Evolutionary conservation across 2,888 invertebrate species (phyloP).

Genomic region (Stenodera caucasica): DNA sequence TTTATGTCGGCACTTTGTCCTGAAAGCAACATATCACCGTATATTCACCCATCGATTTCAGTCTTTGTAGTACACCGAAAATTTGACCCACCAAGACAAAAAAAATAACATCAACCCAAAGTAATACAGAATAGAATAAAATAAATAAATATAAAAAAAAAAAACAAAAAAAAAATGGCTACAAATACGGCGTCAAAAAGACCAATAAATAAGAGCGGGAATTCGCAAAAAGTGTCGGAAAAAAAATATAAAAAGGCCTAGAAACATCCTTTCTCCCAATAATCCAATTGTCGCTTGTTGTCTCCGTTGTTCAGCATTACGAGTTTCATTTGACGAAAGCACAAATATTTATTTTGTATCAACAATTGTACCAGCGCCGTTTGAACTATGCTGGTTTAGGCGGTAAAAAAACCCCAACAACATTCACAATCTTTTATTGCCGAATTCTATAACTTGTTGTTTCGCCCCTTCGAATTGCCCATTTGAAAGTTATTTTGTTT

Average conservation of each 20-base stretch:
- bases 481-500: background rate
- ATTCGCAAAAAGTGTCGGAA: too few species aligned
- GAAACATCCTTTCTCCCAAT: background rate
- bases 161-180: too few species aligned
- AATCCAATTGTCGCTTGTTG: background rate
- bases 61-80: background rate
- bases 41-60: constrained; percentile 2
- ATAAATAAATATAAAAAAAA: background rate
- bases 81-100: background rate
- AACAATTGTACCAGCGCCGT: background rate
- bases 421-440: too few species aligned
- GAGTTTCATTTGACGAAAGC: background rate
- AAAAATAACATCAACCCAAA: background rate
- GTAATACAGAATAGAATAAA: background rate
- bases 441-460: too few species aligned
- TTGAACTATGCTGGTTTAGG: background rate
- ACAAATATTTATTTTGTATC: constrained; percentile 4
- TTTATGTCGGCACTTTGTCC: constrained; percentile 1
- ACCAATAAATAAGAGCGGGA: too few species aligned
- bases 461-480: background rate
- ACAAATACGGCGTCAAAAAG: too few species aligned
- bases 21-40: background rate
- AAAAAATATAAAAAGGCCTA: too few species aligned
- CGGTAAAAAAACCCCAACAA: background rate
- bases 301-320: background rate